Evolutionary conservation across 1,140 invertebrate species (phyloP).

Genomic region (Proctacanthus coquilletti): DNA sequence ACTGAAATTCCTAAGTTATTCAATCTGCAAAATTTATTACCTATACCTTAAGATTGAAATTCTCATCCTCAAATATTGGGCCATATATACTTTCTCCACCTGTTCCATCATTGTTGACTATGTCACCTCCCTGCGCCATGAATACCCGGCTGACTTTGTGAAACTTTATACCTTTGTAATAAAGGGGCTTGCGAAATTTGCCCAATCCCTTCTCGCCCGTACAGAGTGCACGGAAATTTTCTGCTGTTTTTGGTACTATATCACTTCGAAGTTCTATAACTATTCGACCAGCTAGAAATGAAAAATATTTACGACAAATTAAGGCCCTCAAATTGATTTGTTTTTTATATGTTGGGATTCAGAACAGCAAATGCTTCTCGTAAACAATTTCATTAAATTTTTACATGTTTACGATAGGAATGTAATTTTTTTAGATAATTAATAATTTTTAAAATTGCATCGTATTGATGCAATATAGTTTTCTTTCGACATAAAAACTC

Average conservation of each 20-base stretch:
- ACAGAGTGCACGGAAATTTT: slow-evolving; percentile 82
- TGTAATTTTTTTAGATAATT: background rate
- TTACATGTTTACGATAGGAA: slow-evolving; percentile 10
- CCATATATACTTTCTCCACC: slow-evolving; percentile 93
- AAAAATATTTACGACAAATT: slow-evolving; percentile 12
- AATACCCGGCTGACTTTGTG: slow-evolving; percentile 62
- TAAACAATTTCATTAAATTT: slow-evolving; percentile 2
- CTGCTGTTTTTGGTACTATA: slow-evolving; percentile 74
- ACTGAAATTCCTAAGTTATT: slow-evolving; percentile 28
- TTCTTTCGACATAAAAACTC: too few species aligned
- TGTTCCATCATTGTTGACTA: slow-evolving; percentile 59
- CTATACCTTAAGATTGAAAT: slow-evolving; percentile 51
- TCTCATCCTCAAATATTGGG: slow-evolving; percentile 76
- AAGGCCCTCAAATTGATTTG: slow-evolving; percentile 15
- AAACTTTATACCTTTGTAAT: slow-evolving; percentile 59
- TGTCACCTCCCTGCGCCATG: slow-evolving; percentile 74
- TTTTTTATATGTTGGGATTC: slow-evolving; percentile 15
- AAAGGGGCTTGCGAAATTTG: slow-evolving; percentile 46
- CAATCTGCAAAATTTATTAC: background rate
- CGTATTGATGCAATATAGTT: too few species aligned
- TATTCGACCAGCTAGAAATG: slow-evolving; percentile 54
- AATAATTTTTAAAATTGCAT: too few species aligned
- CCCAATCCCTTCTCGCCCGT: slow-evolving; percentile 71
- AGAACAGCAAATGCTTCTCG: too few species aligned
- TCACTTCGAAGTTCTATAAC: slow-evolving; percentile 69